These are phyloP conservation scores for Acanthochromis polyacanthus DNA, from an alignment of 2,113 vertebrate genomes.

Conservation along the genomic window DNA sequence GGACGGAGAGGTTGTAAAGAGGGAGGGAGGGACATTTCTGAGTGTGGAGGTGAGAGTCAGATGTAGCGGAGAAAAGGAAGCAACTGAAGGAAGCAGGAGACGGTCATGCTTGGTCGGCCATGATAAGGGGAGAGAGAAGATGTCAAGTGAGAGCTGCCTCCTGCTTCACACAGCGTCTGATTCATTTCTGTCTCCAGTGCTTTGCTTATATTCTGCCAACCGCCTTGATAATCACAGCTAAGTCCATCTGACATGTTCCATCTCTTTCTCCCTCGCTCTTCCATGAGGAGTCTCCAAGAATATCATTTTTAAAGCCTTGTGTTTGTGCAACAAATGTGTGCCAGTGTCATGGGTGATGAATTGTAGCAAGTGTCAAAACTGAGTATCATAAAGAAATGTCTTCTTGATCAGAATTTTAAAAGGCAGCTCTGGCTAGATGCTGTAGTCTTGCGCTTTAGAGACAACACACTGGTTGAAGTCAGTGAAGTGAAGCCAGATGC, in stretches of 20 bases:
- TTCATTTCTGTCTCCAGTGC: not conserved
- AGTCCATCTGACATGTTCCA: conserved; percentile 6
- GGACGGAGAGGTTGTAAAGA: not conserved
- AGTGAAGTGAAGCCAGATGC: no score
- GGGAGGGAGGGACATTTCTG: not conserved
- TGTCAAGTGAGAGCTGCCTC: conserved; percentile 40
- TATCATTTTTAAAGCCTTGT: not conserved
- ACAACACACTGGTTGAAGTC: no score
- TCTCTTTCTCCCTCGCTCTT: not conserved
- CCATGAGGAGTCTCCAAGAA: not conserved
- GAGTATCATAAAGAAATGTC: no score
- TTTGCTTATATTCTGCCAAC: conserved; percentile 2
- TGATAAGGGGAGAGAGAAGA: conserved; percentile 21
- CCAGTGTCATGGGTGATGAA: no score
- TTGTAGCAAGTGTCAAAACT: no score
- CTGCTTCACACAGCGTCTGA: not conserved
- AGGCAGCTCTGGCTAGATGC: no score
- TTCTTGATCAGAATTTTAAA: no score
- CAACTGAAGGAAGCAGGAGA: conserved; percentile 12
- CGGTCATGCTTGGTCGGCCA: conserved; percentile 43
- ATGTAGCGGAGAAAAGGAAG: conserved; percentile 29
- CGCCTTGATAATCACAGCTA: conserved; percentile 14
- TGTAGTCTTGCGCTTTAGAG: no score
- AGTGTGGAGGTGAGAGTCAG: conserved; percentile 13
- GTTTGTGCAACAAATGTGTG: not conserved